Evolutionary conservation across 2,888 invertebrate genomes (phyloP), one percentile per base, ranked within the genome.

Genomic region (Yponomeuta evonymella): DNA sequence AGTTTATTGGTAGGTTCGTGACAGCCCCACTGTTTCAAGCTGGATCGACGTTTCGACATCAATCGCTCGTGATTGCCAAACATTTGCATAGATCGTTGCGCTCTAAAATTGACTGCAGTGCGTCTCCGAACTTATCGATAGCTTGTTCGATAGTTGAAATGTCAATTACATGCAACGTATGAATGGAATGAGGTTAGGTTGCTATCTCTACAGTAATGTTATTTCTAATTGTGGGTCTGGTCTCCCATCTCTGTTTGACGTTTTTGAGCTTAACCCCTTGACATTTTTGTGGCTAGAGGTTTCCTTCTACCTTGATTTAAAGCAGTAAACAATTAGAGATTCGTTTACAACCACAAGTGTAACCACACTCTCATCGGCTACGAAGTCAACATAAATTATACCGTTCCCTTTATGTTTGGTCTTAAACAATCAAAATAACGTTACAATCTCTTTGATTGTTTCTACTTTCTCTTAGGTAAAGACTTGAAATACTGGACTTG

Each of bases 171-270:
- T 58, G 15, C 51, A 15, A 58, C 15, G 15, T 12, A 15, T 15
- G 51, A 58, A 58, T 58, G 51, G 51, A 58, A 58, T 58, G 51
- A 58, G 51, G 51, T 58, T 58, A 58, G 51, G 51, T 58, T 58
- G 5, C 12, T 58, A 58, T 58, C 51, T 58, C 51, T 58, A 43
- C 51, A 4, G 51, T 12, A 58, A 58, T 15, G 51, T 5, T 58
- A 58, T 58, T 58, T 58, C 51, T 12, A 43, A 43, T 8, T 43
- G 9, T 43, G 43, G 43, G 8, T 8, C 43, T 43, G 6, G 43
- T 43, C 5, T 43, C 43, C 15, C 12, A 15, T 58, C 51, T 58
- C 51, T 5, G 51, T 51, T 58, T 15, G 15, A 58, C 15, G 15
- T 58, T 58, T 58, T 58, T 58, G 4, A 15, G 5, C 51, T 15